These are phyloP conservation scores for Conistra vaccinii DNA, from an alignment of 2,888 invertebrate species.

Conservation along the genomic window DNA sequence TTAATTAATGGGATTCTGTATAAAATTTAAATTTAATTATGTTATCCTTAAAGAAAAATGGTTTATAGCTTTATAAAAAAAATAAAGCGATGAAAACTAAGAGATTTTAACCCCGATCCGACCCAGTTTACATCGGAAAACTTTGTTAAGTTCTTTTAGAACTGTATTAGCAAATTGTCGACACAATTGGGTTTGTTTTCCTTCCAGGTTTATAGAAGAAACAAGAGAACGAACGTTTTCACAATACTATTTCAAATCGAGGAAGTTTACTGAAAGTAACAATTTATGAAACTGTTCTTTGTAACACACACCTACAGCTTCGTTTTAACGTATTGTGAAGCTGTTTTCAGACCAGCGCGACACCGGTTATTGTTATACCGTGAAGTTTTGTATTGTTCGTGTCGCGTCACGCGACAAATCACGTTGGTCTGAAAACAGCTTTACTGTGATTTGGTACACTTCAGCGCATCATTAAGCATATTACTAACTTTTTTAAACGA, in stretches of 20 bases:
- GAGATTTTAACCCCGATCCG: neutral
- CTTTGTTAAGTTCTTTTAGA: neutral
- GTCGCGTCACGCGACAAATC: no score
- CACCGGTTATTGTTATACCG: no score
- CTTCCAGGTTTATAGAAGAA: neutral
- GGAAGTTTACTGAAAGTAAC: slow-evolving; percentile 5
- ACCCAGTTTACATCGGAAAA: neutral
- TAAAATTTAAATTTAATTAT: neutral
- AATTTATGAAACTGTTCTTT: neutral
- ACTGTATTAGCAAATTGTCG: slow-evolving; percentile 15
- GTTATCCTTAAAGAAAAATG: neutral
- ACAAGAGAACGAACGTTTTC: slow-evolving; percentile 14
- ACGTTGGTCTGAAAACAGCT: no score
- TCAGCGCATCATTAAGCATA: neutral
- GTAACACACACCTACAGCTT: neutral
- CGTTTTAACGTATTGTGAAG: neutral
- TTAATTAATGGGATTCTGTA: neutral
- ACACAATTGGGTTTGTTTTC: slow-evolving; percentile 18
- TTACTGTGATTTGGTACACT: neutral
- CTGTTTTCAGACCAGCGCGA: no score
- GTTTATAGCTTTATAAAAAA: neutral
- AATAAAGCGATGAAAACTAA: neutral
- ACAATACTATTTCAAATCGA: slow-evolving; percentile 7
- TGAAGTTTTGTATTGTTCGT: no score
- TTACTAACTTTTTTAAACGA: neutral